Conservation (phyloP, 2,113 vertebrate species). For the Asarcornis scutulata region DNA sequence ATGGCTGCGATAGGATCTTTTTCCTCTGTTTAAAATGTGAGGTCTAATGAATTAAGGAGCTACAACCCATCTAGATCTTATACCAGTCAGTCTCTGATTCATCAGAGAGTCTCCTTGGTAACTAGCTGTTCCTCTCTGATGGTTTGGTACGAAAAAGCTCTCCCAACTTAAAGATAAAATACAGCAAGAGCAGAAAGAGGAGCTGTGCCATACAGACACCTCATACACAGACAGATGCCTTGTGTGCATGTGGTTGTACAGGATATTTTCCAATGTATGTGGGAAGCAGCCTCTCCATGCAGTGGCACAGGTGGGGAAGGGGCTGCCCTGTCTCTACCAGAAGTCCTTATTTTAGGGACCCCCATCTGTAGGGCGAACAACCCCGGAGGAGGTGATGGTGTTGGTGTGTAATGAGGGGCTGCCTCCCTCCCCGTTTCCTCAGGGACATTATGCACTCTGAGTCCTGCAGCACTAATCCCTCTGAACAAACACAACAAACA, state of each 20-base stretch:
- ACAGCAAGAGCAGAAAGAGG: slow-evolving; percentile 11
- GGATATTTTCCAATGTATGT: slow-evolving; percentile 6
- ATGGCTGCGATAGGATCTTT: not conserved
- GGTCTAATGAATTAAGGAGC: slow-evolving; percentile 67
- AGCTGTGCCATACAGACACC: not conserved
- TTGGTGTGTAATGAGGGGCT: not conserved
- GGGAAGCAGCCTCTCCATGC: not conserved
- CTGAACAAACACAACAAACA: not conserved
- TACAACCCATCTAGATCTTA: slow-evolving; percentile 60
- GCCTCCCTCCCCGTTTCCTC: not conserved
- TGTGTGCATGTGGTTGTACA: not conserved
- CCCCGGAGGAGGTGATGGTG: not conserved
- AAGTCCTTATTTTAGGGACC: not conserved
- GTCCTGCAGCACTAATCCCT: not conserved
- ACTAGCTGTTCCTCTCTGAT: slow-evolving; percentile 72
- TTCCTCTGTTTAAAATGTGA: slow-evolving; percentile 27
- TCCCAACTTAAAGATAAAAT: slow-evolving; percentile 73
- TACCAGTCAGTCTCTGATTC: slow-evolving; percentile 69
- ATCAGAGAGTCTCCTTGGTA: slow-evolving; percentile 73
- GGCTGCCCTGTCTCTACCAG: not conserved
- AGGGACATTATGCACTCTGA: not conserved
- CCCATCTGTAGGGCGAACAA: not conserved
- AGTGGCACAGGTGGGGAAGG: not conserved
- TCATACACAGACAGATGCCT: not conserved
- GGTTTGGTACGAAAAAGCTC: slow-evolving; percentile 70